Evolutionary conservation across 2,888 invertebrate genomes (phyloP).

Genomic region (Caenorhabditis zanzibari): DNA sequence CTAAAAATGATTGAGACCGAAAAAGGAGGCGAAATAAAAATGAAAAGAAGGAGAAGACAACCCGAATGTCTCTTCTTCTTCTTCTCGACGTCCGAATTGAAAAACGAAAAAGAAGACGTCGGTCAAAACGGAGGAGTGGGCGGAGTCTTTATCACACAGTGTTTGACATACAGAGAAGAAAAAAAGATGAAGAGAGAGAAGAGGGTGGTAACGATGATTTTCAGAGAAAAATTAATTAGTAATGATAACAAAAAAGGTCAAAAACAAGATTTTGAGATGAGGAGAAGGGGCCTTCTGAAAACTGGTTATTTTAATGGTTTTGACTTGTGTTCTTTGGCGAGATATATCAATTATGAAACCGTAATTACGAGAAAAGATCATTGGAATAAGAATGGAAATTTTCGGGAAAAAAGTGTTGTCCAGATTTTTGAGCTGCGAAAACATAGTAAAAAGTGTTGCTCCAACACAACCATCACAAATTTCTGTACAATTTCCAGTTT

Average conservation of each 20-base stretch:
- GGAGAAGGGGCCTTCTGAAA: not conserved
- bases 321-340: not conserved
- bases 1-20: constrained; percentile 8
- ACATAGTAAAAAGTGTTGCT: too few species aligned
- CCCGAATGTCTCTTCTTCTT: constrained; percentile 17
- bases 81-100: constrained; percentile 21
- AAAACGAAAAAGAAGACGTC: constrained; percentile 30
- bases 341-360: not conserved
- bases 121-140: constrained; percentile 21
- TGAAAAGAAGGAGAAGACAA: constrained; percentile 8
- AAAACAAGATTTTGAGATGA: constrained; percentile 8
- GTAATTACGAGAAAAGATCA: not conserved
- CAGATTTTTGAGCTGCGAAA: too few species aligned
- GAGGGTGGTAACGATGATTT: constrained; percentile 24
- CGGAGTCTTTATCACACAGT: constrained; percentile 37
- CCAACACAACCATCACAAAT: too few species aligned
- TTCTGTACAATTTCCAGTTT: too few species aligned
- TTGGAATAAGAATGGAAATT: not conserved
- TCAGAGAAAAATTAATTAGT: constrained; percentile 29
- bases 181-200: constrained; percentile 2
- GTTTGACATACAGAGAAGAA: not conserved
- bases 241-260: constrained; percentile 22
- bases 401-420: too few species aligned
- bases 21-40: constrained; percentile 1
- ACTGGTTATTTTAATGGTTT: not conserved